Conservation (phyloP, 2,113 vertebrate species). For the Sula dactylatra region DNA sequence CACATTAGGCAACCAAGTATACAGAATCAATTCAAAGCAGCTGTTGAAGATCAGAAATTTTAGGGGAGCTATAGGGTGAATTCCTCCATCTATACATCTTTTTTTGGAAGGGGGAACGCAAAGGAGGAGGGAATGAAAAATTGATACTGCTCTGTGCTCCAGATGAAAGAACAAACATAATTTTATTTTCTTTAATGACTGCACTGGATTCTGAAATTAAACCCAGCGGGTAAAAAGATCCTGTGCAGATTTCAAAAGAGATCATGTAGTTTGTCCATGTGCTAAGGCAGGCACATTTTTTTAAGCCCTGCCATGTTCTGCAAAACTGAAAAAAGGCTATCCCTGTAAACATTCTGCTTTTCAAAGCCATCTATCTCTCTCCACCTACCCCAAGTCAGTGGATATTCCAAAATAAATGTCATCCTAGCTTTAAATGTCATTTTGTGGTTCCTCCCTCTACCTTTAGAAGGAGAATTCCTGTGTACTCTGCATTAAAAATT, state of each 20-base stretch:
- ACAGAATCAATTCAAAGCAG: conserved; percentile 49
- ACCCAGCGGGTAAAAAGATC: conserved; percentile 54
- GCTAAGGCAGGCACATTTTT: conserved; percentile 45
- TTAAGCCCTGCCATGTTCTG: conserved; percentile 3
- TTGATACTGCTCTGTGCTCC: conserved; percentile 11
- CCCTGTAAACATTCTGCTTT: conserved; percentile 19
- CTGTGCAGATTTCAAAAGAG: conserved; percentile 61
- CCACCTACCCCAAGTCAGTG: background rate
- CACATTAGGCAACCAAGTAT: background rate
- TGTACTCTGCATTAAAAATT: conserved; percentile 10
- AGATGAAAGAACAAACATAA: conserved; percentile 47
- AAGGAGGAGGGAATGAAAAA: conserved; percentile 56
- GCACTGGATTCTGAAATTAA: conserved; percentile 47
- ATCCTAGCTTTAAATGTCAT: conserved; percentile 27
- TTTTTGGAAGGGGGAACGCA: conserved; percentile 28
- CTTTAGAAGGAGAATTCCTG: conserved; percentile 8
- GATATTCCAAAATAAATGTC: conserved; percentile 47
- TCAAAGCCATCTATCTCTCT: background rate
- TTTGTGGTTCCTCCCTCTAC: conserved; percentile 2
- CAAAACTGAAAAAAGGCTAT: conserved; percentile 34
- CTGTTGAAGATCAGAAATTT: conserved; percentile 14
- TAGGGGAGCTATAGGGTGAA: conserved; percentile 18
- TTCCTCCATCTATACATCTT: background rate
- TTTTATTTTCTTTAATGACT: conserved; percentile 58
- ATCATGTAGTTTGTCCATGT: conserved; percentile 50